Percentiles rank a stretch among this genome's conserved stretches.
Evolutionary conservation across 2,797 vertebrate species (phyloP).

Genomic region (Anabacerthia variegaticeps): DNA sequence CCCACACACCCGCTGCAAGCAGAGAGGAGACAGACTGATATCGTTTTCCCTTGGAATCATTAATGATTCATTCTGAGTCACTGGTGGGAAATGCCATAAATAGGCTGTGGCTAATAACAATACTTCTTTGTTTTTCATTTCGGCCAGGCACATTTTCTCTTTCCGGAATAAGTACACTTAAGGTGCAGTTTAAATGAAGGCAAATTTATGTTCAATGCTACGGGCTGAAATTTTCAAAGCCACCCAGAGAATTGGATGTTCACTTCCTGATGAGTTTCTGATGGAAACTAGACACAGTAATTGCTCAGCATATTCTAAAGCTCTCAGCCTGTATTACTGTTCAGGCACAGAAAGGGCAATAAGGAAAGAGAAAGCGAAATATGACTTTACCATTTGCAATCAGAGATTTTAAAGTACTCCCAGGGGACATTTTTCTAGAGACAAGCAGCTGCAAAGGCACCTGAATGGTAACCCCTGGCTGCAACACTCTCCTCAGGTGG

Average conservation of each 20-base stretch:
- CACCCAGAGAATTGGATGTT: background rate
- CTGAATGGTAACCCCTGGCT: background rate
- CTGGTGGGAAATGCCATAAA: conserved; percentile 53
- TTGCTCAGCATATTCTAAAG: background rate
- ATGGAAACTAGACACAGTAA: background rate
- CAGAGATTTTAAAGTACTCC: background rate
- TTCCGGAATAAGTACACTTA: background rate
- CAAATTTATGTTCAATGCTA: background rate
- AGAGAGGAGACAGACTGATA: conserved; percentile 40
- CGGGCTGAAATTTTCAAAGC: background rate
- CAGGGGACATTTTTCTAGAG: background rate
- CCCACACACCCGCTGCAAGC: conserved; percentile 21
- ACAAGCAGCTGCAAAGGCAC: background rate
- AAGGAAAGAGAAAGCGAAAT: background rate
- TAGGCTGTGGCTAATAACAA: conserved; percentile 50
- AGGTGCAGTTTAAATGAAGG: background rate
- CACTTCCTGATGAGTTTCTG: background rate
- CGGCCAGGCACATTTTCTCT: background rate
- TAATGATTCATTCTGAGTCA: conserved; percentile 71
- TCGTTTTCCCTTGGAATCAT: conserved; percentile 23
- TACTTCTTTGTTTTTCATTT: conserved; percentile 28
- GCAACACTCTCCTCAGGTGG: background rate
- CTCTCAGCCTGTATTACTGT: background rate
- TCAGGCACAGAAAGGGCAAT: background rate
- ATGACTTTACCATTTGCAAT: background rate